Evolutionary conservation across 2,113 vertebrate genomes (phyloP).

Genomic region (Antennarius striatus): DNA sequence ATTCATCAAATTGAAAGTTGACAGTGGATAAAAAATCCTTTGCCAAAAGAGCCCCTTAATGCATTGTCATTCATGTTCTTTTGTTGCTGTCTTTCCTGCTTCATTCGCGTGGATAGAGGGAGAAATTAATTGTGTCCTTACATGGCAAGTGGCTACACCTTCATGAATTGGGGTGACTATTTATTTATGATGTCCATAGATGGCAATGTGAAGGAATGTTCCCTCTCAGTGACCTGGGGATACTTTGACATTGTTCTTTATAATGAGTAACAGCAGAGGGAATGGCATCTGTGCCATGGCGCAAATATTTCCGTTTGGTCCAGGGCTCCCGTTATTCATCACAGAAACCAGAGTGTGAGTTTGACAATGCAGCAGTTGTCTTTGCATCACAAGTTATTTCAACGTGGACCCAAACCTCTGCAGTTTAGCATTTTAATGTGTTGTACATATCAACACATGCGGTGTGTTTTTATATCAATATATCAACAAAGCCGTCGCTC

Average conservation of each 20-base stretch:
- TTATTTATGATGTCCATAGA: slow-evolving; percentile 70
- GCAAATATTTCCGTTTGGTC: slow-evolving; percentile 68
- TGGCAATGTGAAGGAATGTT: slow-evolving; percentile 68
- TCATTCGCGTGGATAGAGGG: slow-evolving; percentile 12
- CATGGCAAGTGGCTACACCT: slow-evolving; percentile 51
- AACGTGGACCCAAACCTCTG: slow-evolving; percentile 1
- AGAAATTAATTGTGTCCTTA: slow-evolving; percentile 59
- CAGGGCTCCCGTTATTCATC: slow-evolving; percentile 53
- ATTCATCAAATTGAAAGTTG: neutral
- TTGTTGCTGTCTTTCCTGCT: slow-evolving; percentile 11
- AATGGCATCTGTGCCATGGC: slow-evolving; percentile 68
- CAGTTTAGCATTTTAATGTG: slow-evolving; percentile 48
- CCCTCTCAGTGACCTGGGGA: slow-evolving; percentile 58
- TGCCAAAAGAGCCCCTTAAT: neutral
- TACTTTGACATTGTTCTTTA: slow-evolving; percentile 64
- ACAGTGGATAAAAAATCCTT: no score
- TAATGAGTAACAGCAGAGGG: slow-evolving; percentile 64
- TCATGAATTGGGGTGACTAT: slow-evolving; percentile 55
- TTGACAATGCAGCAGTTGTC: slow-evolving; percentile 37
- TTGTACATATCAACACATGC: slow-evolving; percentile 47
- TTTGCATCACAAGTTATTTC: slow-evolving; percentile 34
- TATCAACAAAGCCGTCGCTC: slow-evolving; percentile 46
- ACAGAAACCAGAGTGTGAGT: slow-evolving; percentile 30
- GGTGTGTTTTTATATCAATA: slow-evolving; percentile 43
- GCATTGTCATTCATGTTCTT: neutral